Evolutionary conservation across 2,113 vertebrate species (phyloP).

Genomic region (Micronycteris hirsuta): DNA sequence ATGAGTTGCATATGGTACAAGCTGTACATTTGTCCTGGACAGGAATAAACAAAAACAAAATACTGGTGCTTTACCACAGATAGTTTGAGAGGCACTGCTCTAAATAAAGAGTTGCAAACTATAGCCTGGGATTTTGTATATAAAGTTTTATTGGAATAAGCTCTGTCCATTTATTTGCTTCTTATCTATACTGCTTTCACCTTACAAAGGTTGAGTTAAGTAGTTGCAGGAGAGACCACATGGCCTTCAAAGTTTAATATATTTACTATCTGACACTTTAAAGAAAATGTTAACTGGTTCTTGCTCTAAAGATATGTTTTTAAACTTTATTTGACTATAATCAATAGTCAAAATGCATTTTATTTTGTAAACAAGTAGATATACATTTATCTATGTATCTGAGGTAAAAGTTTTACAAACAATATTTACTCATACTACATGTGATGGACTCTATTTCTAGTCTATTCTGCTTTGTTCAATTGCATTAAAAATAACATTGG

Average conservation of each 20-base stretch:
- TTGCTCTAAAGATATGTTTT: not conserved
- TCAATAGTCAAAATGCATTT: not conserved
- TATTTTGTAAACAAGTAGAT: not conserved
- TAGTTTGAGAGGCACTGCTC: not conserved
- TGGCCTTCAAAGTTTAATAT: not conserved
- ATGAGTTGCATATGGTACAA: not conserved
- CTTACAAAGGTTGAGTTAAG: not conserved
- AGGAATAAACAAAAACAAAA: not conserved
- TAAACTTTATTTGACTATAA: not conserved
- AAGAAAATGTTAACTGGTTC: not conserved
- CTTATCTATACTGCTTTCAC: not conserved
- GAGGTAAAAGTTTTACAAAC: not conserved
- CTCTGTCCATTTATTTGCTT: not conserved
- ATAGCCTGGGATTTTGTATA: not conserved
- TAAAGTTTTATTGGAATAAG: not conserved
- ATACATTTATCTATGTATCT: not conserved
- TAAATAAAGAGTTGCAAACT: not conserved
- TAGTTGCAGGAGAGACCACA: not conserved
- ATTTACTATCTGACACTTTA: not conserved
- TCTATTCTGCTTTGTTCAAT: conserved; percentile 7
- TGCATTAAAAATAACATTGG: conserved; percentile 4
- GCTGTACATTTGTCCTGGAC: not conserved
- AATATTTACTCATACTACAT: not conserved
- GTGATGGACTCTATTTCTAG: not conserved
- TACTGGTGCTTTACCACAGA: not conserved